These are phyloP conservation scores for Sinocyclocheilus rhinocerous DNA, from an alignment of 2,113 vertebrate species.

Conservation along the genomic window DNA sequence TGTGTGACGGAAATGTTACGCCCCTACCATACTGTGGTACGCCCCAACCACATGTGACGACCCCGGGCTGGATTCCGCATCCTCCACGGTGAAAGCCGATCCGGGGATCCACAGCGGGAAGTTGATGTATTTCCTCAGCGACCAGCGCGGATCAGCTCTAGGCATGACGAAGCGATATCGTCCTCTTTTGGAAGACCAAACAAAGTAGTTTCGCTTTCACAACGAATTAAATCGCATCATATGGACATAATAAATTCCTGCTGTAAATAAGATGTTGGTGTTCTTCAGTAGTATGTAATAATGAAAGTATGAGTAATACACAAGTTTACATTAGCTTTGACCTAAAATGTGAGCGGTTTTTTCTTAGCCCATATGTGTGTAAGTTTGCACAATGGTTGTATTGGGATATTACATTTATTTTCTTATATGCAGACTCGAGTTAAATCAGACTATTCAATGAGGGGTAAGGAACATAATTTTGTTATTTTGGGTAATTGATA, in stretches of 20 bases:
- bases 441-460: constrained; percentile 38
- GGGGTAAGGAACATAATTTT: constrained; percentile 48
- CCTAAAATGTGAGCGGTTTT: not conserved
- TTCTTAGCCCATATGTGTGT: not conserved
- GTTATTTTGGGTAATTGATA: not conserved
- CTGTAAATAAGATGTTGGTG: not conserved
- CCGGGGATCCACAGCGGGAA: no score
- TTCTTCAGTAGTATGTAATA: not conserved
- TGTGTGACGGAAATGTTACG: no score
- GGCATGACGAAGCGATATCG: no score
- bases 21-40: no score
- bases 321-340: not conserved
- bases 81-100: no score
- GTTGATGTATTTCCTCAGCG: no score
- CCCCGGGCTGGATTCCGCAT: no score
- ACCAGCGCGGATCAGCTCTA: no score
- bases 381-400: not conserved
- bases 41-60: no score
- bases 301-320: not conserved
- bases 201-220: no score
- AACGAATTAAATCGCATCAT: no score
- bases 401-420: not conserved
- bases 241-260: not conserved
- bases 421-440: constrained; percentile 17
- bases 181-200: no score